Conservation (phyloP, 30 jellyfish, hydroid and myxozoan species). For the Pseudorhiza aurosa region DNA sequence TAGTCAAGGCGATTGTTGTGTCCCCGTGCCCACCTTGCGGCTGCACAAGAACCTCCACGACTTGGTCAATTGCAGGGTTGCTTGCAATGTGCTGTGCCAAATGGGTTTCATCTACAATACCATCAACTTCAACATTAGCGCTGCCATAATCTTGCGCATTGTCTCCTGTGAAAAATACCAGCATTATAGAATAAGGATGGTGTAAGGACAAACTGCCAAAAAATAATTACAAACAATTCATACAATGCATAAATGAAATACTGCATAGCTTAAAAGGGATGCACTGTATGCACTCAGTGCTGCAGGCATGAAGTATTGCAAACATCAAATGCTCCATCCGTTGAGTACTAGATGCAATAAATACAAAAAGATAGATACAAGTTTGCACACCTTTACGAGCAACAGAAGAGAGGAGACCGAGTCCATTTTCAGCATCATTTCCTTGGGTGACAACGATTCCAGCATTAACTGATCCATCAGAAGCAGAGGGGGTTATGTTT, state of each 20-base stretch:
- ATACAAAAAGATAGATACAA: too few species aligned
- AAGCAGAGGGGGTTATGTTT: conserved; percentile 47
- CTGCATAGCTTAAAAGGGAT: too few species aligned
- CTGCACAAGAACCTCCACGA: conserved; percentile 97
- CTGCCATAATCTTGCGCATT: conserved; percentile 43
- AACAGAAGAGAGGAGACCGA: conserved; percentile 95
- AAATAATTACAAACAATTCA: too few species aligned
- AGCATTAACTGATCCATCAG: conserved; percentile 69
- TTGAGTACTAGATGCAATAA: too few species aligned
- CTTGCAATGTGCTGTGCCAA: conserved; percentile 43
- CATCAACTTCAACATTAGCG: conserved; percentile 95
- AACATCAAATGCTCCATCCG: too few species aligned
- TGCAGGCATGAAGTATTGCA: too few species aligned
- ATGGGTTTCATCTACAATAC: conserved; percentile 85
- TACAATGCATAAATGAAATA: too few species aligned
- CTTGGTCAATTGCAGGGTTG: conserved; percentile 84
- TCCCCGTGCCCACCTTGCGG: conserved; percentile 82
- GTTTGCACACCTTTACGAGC: conserved; percentile 95
- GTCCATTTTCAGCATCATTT: conserved; percentile 85
- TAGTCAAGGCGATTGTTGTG: conserved; percentile 59
- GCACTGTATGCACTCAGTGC: too few species aligned
- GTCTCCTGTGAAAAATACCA: conserved; percentile 36
- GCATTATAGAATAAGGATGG: too few species aligned
- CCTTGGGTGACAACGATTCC: conserved; percentile 42
- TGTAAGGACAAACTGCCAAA: too few species aligned